Evolutionary conservation across 2,113 vertebrate genomes (phyloP).

Genomic region (Ceyx cyanopectus): DNA sequence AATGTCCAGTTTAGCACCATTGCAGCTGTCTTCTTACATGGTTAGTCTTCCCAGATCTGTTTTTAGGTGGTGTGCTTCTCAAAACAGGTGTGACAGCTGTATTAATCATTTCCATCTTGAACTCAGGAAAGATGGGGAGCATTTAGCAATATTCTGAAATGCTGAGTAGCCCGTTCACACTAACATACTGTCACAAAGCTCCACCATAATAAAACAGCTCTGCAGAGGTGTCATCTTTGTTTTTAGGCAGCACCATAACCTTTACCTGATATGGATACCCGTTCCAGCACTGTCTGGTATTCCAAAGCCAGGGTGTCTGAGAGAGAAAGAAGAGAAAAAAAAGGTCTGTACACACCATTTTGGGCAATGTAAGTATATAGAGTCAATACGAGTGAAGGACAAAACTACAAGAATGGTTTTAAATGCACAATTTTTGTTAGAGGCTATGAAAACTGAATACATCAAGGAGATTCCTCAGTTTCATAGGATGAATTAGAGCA

Average conservation of each 20-base stretch:
- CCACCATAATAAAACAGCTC: not conserved
- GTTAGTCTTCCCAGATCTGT: not conserved
- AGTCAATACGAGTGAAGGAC: not conserved
- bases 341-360: not conserved
- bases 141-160: not conserved
- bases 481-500: not conserved
- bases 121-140: not conserved
- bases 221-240: not conserved
- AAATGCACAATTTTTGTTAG: not conserved
- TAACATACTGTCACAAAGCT: not conserved
- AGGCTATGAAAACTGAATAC: not conserved
- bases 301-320: conserved; percentile 94
- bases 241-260: not conserved
- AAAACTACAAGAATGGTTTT: not conserved
- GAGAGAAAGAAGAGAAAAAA: conserved; percentile 23
- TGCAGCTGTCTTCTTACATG: not conserved
- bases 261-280: conserved; percentile 98
- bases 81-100: not conserved
- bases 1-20: not conserved
- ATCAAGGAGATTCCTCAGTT: not conserved
- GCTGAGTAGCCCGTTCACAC: not conserved
- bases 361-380: not conserved
- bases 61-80: not conserved
- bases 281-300: conserved; percentile 96
- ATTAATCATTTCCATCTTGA: not conserved